Percentiles rank a stretch among this genome's conserved stretches.
Conservation (phyloP, 92 coral and sea anemone genomes). For the Porites rus region DNA sequence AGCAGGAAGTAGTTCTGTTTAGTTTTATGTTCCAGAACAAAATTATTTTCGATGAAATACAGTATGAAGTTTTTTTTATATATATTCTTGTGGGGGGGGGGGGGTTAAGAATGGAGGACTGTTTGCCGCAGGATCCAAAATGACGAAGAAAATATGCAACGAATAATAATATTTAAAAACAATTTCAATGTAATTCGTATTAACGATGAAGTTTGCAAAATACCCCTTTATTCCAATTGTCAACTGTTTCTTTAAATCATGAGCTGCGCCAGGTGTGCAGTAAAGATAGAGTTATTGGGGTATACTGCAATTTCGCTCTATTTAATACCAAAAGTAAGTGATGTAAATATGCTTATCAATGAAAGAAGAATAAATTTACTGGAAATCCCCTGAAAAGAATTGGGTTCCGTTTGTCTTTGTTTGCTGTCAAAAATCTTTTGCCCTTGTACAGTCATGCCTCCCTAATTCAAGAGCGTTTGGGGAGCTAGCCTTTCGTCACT, state of each 20-base stretch:
- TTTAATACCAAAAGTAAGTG: background rate
- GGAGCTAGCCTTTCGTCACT: no score
- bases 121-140: background rate
- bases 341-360: background rate
- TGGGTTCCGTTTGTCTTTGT: slow-evolving; percentile 67
- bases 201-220: background rate
- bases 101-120: background rate
- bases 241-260: no score
- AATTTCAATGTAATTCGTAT: background rate
- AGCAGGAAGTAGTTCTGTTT: background rate
- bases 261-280: background rate
- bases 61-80: background rate
- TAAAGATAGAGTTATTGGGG: background rate
- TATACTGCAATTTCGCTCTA: background rate
- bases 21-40: background rate
- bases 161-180: no score
- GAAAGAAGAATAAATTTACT: background rate
- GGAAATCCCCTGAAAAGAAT: background rate
- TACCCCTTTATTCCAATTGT: background rate
- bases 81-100: no score
- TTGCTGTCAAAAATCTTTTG: slow-evolving; percentile 34
- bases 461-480: background rate
- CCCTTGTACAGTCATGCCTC: slow-evolving; percentile 71
- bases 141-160: background rate
- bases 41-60: background rate